Conservation (phyloP, 2,113 vertebrate species). For the Halichoerus grypus region DNA sequence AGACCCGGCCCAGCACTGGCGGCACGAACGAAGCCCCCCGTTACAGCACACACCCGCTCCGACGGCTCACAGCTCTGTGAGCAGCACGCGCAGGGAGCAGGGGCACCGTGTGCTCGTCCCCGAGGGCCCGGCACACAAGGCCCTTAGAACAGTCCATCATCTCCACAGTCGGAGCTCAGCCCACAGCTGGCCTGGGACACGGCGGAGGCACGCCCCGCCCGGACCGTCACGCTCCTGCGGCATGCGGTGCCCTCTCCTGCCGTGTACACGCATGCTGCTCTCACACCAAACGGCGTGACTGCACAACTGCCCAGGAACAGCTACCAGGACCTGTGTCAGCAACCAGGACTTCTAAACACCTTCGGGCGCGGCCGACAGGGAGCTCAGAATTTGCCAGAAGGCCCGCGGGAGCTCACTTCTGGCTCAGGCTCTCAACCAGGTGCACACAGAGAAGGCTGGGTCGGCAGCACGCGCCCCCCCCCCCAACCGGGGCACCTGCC, state of each 20-base stretch:
- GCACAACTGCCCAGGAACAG: too few relatives aligned
- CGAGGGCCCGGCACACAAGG: background rate
- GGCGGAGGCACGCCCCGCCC: background rate
- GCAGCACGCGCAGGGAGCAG: background rate
- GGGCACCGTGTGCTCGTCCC: rapidly evolving
- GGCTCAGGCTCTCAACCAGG: too few relatives aligned
- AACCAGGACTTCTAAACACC: background rate
- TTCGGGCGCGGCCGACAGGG: too few relatives aligned
- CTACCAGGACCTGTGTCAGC: background rate
- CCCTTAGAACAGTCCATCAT: background rate
- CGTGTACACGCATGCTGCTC: too few relatives aligned
- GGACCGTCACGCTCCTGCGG: background rate
- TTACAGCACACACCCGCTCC: rapidly evolving
- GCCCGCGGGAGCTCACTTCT: background rate
- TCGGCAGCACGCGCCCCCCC: too few relatives aligned
- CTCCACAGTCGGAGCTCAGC: background rate
- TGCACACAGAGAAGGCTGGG: background rate
- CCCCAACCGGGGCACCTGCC: background rate
- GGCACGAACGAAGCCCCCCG: rapidly evolving
- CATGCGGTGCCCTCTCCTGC: background rate
- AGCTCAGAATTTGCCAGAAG: too few relatives aligned
- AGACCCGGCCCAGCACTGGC: background rate
- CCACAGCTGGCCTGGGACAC: rapidly evolving
- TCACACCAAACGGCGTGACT: background rate
- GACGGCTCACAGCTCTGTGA: background rate